phyloP scores from a whole-genome alignment of 2,797 vertebrate genomes.

The Myotis pilosus region DNA sequence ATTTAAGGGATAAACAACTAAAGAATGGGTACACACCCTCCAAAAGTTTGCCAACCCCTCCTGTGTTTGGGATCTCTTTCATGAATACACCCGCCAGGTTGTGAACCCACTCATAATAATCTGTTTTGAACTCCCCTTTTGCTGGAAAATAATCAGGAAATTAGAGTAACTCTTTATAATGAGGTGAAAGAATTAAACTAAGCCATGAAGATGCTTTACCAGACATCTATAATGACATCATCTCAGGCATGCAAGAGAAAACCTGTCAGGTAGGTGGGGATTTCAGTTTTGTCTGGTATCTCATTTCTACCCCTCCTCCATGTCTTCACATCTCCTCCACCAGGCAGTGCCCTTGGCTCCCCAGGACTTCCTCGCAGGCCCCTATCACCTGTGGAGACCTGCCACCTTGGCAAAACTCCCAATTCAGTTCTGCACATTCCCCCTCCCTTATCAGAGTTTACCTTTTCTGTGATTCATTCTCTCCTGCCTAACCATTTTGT shows the following conservation, averaged over 20 bases:
- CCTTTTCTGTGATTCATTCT: neutral
- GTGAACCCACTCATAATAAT: neutral
- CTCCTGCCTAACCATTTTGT: neutral
- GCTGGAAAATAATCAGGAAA: neutral
- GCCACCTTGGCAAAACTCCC: neutral
- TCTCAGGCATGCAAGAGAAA: neutral
- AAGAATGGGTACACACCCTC: neutral
- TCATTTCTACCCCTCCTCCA: neutral
- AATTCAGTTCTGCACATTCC: neutral
- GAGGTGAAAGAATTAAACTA: neutral
- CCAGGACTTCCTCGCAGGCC: neutral
- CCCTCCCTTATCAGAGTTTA: neutral
- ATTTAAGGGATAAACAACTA: neutral
- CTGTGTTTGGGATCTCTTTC: neutral
- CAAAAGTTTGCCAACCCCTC: neutral
- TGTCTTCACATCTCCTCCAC: neutral
- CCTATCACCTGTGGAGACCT: fast-evolving
- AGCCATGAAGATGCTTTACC: neutral
- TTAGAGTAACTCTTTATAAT: neutral
- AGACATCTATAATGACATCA: neutral
- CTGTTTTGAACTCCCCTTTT: neutral
- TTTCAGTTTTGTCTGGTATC: neutral
- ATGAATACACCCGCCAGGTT: neutral
- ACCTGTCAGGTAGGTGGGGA: neutral
- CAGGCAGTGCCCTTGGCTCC: too few relatives aligned